These are phyloP conservation scores for Candoia aspera DNA, from an alignment of 2,113 vertebrate species.

Conservation along the genomic window DNA sequence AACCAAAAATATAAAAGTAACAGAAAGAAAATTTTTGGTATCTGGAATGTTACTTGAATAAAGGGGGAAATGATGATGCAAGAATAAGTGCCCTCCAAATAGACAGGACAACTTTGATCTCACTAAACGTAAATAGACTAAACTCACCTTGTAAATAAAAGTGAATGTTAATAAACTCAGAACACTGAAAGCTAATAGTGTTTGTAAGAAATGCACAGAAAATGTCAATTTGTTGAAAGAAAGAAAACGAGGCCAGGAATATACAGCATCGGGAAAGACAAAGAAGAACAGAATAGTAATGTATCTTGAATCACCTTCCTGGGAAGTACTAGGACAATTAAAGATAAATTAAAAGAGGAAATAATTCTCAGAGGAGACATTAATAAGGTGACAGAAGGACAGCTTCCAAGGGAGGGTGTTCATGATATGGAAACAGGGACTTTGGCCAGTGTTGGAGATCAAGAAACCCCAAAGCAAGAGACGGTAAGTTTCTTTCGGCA, in stretches of 20 bases:
- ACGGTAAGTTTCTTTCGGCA: neutral
- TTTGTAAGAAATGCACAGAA: neutral
- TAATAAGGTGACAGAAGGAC: neutral
- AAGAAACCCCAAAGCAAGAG: neutral
- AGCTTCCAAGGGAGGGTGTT: neutral
- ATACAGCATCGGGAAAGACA: neutral
- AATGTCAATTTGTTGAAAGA: neutral
- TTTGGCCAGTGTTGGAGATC: neutral
- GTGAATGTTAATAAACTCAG: neutral
- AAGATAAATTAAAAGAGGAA: neutral
- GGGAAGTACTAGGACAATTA: neutral
- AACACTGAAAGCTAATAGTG: neutral
- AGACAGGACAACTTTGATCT: neutral
- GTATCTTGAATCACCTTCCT: neutral
- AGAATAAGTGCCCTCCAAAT: neutral
- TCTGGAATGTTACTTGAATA: neutral
- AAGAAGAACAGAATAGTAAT: neutral
- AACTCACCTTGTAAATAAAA: neutral
- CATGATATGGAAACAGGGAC: neutral
- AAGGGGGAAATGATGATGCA: neutral
- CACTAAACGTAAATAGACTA: neutral
- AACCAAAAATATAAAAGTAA: neutral
- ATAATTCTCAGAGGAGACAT: too few species aligned
- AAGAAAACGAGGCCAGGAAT: neutral
- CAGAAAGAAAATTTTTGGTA: too few species aligned